A percentile compares a stretch with the other conserved stretches of the same genome.
phyloP scores from a whole-genome alignment of 2,888 invertebrate genomes.

The Acanthococcus lagerstroemiae region DNA sequence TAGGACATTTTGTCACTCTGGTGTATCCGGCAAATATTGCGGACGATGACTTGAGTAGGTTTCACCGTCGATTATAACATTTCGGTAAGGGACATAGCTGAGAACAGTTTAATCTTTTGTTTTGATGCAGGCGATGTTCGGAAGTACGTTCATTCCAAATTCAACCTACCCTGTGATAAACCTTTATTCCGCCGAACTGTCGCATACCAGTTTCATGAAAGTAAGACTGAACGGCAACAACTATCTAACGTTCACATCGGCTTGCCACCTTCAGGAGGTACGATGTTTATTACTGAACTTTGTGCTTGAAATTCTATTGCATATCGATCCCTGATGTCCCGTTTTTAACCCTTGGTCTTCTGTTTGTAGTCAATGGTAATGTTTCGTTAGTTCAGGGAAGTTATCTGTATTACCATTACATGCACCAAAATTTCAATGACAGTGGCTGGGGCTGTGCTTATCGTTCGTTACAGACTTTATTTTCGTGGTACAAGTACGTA shows the following conservation, averaged over 20 bases:
- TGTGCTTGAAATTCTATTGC: neutral
- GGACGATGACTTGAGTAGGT: conserved; percentile 23
- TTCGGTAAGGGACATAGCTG: no score
- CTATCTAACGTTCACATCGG: conserved; percentile 67
- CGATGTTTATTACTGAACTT: no score
- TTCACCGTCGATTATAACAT: neutral
- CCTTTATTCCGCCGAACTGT: conserved; percentile 71
- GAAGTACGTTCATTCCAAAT: conserved; percentile 57
- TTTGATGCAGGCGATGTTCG: conserved; percentile 40
- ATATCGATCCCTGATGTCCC: conserved; percentile 3
- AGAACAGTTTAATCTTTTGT: no score
- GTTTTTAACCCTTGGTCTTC: conserved; percentile 1
- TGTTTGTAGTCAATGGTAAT: conserved; percentile 36
- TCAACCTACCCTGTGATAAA: conserved; percentile 55
- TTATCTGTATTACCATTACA: conserved; percentile 93
- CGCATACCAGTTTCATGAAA: conserved; percentile 46
- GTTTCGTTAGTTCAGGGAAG: conserved; percentile 59
- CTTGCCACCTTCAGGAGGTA: conserved; percentile 44
- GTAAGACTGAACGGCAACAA: conserved; percentile 44
- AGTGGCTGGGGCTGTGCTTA: conserved; percentile 99
- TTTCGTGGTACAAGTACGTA: conserved; percentile 79
- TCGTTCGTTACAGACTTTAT: conserved; percentile 88
- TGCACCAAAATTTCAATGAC: conserved; percentile 88
- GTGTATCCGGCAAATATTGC: conserved; percentile 15
- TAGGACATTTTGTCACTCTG: conserved; percentile 23